Evolutionary conservation across 2,113 vertebrate species (phyloP).

Genomic region (Hippopotamus amphibius): DNA sequence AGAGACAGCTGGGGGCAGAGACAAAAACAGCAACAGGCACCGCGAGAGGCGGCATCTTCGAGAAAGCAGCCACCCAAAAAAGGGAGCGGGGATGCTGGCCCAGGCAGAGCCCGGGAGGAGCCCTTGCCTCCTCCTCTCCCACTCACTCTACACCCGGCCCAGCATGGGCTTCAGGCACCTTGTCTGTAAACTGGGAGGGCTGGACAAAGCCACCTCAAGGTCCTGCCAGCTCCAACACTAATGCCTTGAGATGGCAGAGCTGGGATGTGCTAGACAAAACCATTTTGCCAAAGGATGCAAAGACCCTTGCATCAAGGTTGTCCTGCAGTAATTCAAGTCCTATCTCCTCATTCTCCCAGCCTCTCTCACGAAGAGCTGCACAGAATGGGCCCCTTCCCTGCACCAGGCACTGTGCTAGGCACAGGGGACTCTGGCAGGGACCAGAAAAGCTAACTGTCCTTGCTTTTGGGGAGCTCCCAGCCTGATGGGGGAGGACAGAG

Average conservation of each 20-base stretch:
- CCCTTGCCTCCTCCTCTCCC: too few species aligned
- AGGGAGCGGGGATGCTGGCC: neutral
- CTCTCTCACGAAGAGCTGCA: neutral
- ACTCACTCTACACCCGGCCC: too few species aligned
- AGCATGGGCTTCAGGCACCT: neutral
- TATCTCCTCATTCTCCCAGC: neutral
- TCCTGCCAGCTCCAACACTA: neutral
- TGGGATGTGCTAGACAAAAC: neutral
- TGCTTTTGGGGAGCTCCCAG: neutral
- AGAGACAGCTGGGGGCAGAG: conserved; percentile 59
- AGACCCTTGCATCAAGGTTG: neutral
- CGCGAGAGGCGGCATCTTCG: neutral
- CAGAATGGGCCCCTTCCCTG: neutral
- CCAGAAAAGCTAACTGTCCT: neutral
- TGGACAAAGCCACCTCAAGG: neutral
- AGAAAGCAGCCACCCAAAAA: neutral
- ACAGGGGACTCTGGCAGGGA: neutral
- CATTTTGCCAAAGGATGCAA: neutral
- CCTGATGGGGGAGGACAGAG: neutral
- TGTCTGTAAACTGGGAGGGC: neutral
- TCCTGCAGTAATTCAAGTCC: neutral
- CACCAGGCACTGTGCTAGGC: neutral
- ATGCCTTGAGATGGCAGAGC: neutral
- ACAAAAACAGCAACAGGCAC: conserved; percentile 58
- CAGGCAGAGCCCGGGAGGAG: neutral